Evolutionary conservation across 92 coral and sea anemone species (phyloP), one percentile per base, ranked within the genome.

Genomic region (Paramuricea clavata): DNA sequence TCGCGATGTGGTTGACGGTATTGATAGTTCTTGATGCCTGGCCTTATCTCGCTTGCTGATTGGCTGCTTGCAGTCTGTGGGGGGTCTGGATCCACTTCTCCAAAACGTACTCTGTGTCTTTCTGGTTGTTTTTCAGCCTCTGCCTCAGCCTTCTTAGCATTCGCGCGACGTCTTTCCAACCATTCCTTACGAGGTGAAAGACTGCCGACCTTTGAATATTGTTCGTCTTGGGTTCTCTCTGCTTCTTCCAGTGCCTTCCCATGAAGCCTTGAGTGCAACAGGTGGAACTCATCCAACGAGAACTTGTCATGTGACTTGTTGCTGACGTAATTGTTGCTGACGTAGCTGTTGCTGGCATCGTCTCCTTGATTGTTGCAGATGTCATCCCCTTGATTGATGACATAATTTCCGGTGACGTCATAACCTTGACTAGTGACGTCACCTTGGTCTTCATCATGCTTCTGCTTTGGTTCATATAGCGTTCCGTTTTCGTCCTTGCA

Each of bases 231-330:
- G 30, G 67, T 76, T 76, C 35, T 50, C 68, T 76, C 82, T 22
- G 68, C 82, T 21, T 76, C 82, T 25, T 54, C 82, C 26, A 49
- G 68, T 2, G 61, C 81, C 81, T 74, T 74, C 16, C 81, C 81
- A 49, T 74, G 81, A 74, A 74, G 81, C 35, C 62, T 41, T 74
- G 81, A 74, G 81, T 74, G 81, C 59, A 74, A 15, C 34, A 74
- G 62, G 61, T 74, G 81, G 52, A 74, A 74, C 31, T 74, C 81
- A 49, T 74, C 81, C 35, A 74, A 74, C 21, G 81, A 43, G 19
- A 74, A 74, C 81, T 74, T 74, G 76, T 70, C 49, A 10, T 12
- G 23, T 54, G 62, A 54, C 26, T 54, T 54, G 8, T 21, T 1
- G 11, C 3, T 54, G 62, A 54, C 26, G 62, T 54, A 1, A 19